Evolutionary conservation across 2,888 invertebrate species (phyloP), one percentile per base, ranked within the genome.

Genomic region (Taphrorychus bicolor): DNA sequence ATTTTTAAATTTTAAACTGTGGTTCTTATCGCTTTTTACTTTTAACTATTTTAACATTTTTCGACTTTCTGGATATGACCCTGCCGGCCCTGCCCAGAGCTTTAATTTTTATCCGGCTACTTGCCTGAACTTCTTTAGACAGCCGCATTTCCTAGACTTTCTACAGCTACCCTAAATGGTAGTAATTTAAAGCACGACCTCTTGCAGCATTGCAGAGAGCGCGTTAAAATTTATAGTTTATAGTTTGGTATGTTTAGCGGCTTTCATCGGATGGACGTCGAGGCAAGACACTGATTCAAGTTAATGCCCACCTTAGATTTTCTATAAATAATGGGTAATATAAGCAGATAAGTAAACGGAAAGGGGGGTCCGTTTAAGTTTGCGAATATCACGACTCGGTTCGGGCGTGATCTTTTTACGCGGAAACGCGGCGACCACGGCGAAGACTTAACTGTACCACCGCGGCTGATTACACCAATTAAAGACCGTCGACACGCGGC

Each of bases 381-480:
- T n/a, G 19, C 14, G 18, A 21, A 18, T n/a, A 51, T 18, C 51
- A 51, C 51, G 51, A 51, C 45, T 45, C 45, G 7, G 45, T 45
- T 4, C 45, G 45, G 45, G 45, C 45, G 45, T 45, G 45, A 45
- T 45, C 5, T 45, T 45, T 17, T 45, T 45, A 45, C 45, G 23
- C 51, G 57, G 57, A 49, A 63, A 56, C 14, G 17, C 32, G 14
- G 23, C 51, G 57, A 51, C 32, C 56, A 56, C 14, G 17, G 9
- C 63, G 63, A 57, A 48, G 40, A 5, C 51, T 63, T n/a, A 63
- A 63, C 63, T 63, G 63, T 63, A 63, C 57, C 51, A 11, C 42
- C 9, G 41, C 19, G 63, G 57, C 51, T 63, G 51, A 63, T 63
- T 63, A 63, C 57, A 51, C 63, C 57, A 63, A 63, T 63, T 63